Conservation (phyloP, 2,113 vertebrate genomes). For the Pelmatolapia mariae region DNA sequence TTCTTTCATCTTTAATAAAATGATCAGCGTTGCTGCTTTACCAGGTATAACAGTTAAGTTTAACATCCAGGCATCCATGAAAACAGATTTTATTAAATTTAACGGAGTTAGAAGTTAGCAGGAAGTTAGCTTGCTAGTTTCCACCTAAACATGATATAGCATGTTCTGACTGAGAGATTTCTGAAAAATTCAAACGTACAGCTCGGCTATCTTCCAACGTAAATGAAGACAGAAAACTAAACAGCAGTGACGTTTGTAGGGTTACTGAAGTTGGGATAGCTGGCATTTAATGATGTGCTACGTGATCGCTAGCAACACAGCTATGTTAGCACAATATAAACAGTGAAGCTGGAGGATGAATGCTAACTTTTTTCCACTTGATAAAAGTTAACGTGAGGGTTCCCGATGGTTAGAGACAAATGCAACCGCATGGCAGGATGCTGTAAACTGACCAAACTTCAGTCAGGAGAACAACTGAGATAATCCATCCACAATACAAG, state of each 20-base stretch:
- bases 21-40: neutral
- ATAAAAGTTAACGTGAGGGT: neutral
- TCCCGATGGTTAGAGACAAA: fast-evolving
- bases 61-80: neutral
- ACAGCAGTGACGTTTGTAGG: neutral
- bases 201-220: fast-evolving
- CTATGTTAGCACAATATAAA: neutral
- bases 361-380: neutral
- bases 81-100: no score
- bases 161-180: neutral
- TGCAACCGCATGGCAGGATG: fast-evolving
- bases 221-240: neutral
- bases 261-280: neutral
- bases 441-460: fast-evolving
- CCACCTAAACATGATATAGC: neutral
- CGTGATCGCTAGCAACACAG: fast-evolving
- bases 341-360: neutral
- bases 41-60: neutral
- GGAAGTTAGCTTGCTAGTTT: neutral
- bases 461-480: neutral
- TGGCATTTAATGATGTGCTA: fast-evolving
- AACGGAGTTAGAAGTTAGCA: neutral
- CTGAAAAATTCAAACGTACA: fast-evolving
- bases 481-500: fast-evolving
- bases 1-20: neutral